Base-by-base conservation (phyloP, 2,888 invertebrate genomes). In the Ochlodes sylvanus region DNA sequence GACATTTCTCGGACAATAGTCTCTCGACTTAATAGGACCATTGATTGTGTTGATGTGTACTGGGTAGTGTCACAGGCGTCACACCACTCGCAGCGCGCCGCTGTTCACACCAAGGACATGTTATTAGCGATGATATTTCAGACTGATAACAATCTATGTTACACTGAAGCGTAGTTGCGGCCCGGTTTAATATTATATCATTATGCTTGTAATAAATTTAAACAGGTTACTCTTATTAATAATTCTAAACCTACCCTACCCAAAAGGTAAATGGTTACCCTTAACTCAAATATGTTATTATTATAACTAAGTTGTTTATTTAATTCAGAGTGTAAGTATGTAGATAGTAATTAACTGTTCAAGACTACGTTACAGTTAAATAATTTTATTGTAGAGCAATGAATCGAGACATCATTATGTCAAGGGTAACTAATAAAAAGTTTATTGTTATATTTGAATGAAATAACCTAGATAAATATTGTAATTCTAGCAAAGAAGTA, bases 21-120 rank as follows among this genome's bases (percentile, higher is more conserved):
- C 57, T 56, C 54, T 86, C 86, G 84, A 87, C 87, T 86, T 87
- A 92, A 92, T 90, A 89, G 89, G 87, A 86, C 85, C 90, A 89
- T 88, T 89, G 90, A 92, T 90, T 89, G 87, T 89, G 81, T 82
- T 83, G 81, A 83, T 85, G 84, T 85, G 81, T 84, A 80, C 82
- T 81, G 79, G 81, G 73, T 79, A 79, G 77, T 60, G 60, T 70
- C 27, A 27, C 27, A 27, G 65, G 73, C 69, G 50, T 9, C 34
- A 9, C 34, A 7, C 63, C 47, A 17, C 27, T 54, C 54, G 57
- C 50, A 42, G 52, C 52, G 50, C 55, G 27, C 14, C n/a, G 14
- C 6, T 27, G 50, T 61, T 60, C 41, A 21, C 34, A 19, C 54
- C 66, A 44, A 66, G 57, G 50, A 60, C 60, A 47, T 60, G 44